These are phyloP conservation scores for Chrysogorgia sp. DNA, from an alignment of 92 coral and sea anemone genomes.

Conservation along the genomic window DNA sequence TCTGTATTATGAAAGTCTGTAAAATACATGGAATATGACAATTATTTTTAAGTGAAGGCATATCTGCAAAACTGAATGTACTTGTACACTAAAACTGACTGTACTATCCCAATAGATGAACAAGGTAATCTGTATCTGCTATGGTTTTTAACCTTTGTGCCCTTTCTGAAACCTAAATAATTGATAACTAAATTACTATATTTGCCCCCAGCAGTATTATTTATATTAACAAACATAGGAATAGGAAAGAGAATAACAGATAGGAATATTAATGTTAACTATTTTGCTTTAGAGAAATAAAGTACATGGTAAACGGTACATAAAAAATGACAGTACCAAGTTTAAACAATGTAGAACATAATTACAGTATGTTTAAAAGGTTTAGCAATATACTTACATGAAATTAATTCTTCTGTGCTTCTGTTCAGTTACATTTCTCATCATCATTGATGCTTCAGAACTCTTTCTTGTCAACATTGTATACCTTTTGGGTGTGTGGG, in stretches of 20 bases:
- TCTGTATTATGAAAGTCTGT: background rate
- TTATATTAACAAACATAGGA: too few species aligned
- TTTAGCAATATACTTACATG: conserved; percentile 27
- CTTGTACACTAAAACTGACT: background rate
- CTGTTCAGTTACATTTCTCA: background rate
- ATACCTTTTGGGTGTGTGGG: background rate
- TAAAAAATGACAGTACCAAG: too few species aligned
- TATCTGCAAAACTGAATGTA: background rate
- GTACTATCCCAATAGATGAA: too few species aligned
- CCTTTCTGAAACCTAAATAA: too few species aligned
- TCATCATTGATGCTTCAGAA: background rate
- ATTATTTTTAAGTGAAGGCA: background rate
- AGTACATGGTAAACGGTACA: too few species aligned
- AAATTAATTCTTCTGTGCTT: background rate
- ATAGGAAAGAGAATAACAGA: too few species aligned
- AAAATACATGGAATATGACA: background rate
- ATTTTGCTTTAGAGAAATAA: too few species aligned
- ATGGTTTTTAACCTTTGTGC: too few species aligned
- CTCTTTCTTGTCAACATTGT: background rate
- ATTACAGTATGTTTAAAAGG: background rate
- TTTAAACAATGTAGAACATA: background rate
- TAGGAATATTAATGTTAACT: too few species aligned
- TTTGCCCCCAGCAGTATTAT: too few species aligned
- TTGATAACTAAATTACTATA: too few species aligned
- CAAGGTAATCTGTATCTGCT: too few species aligned